Base-by-base conservation (phyloP, 2,888 invertebrate species). In the Nebria salina region DNA sequence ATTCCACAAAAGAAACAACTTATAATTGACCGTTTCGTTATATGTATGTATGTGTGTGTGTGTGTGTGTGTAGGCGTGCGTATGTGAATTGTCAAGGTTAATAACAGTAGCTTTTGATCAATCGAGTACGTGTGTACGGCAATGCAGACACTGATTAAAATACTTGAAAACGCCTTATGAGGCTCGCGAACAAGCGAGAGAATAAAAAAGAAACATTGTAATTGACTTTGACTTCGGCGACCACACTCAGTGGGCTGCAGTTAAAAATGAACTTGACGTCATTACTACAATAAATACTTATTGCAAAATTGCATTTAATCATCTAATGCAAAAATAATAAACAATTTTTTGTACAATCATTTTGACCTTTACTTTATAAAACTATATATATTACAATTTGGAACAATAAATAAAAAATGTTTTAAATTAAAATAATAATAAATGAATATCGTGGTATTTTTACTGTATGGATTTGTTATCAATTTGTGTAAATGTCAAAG, bases 401-500 rank as follows among this genome's bases (percentile, higher is more conserved):
- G 20, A 20, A 20, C 1, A 20, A 20, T 20, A 20, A 20, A 20
- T 20, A 20, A 20, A 20, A 20, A 20, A 20, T 20, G 20, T 20
- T 20, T 20, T 20, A 20, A 20, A 20, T 20, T 20, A 20, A 20
- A 20, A 20, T 20, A 20, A 20, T 20, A 20, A 20, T 20, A 20
- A 20, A 20, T 20, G 20, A 20, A 34, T 34, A 34, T 34, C 34
- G 34, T 34, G 34, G 34, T 34, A 34, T 34, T 34, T 34, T 34
- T 34, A 34, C 34, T 34, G 34, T 76, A 72, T 72, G 34, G 34
- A 77, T 77, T 77, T 72, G 72, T 77, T 77, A 72, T 77, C 77
- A 77, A 77, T 77, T 77, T 77, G 70, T 77, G 72, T 77, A 77
- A 77, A 77, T 77, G 77, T 77, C 77, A 77, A 20, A 70, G 77